These are phyloP conservation scores for Drosophila pandora DNA, from an alignment of 1,140 invertebrate genomes.

Conservation along the genomic window DNA sequence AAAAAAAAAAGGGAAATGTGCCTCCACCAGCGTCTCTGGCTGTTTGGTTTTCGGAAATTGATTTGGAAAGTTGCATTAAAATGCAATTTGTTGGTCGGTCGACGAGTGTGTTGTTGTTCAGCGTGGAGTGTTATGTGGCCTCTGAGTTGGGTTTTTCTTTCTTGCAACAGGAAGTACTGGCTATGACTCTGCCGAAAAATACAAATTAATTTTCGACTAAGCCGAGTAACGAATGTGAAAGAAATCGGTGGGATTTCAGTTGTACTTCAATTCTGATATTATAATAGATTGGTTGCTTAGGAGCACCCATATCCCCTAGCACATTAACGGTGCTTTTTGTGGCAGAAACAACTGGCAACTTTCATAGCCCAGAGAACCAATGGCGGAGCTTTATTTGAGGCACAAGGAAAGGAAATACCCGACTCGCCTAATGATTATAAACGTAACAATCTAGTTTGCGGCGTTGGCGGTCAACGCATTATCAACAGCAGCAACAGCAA, in stretches of 20 bases:
- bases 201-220: slow-evolving; percentile 30
- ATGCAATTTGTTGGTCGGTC: slow-evolving; percentile 72
- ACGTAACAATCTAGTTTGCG: slow-evolving; percentile 76
- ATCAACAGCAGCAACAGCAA: slow-evolving; percentile 53
- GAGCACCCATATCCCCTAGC: neutral
- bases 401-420: slow-evolving; percentile 40
- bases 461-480: slow-evolving; percentile 80
- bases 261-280: too few relatives aligned
- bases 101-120: slow-evolving; percentile 16
- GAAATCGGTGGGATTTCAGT: slow-evolving; percentile 6
- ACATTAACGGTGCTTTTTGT: slow-evolving; percentile 64
- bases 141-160: slow-evolving; percentile 22
- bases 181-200: slow-evolving; percentile 26
- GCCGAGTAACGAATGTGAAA: slow-evolving; percentile 27
- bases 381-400: neutral
- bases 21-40: neutral
- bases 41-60: slow-evolving; percentile 60
- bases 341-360: slow-evolving; percentile 21
- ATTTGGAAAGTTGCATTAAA: slow-evolving; percentile 82
- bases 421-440: slow-evolving; percentile 76
- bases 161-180: slow-evolving; percentile 26
- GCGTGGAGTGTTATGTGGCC: slow-evolving; percentile 19
- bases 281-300: too few relatives aligned
- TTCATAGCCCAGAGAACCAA: slow-evolving; percentile 66
- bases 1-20: slow-evolving; percentile 32